Conservation (phyloP, 2,113 vertebrate genomes). For the Hyla sarda region DNA sequence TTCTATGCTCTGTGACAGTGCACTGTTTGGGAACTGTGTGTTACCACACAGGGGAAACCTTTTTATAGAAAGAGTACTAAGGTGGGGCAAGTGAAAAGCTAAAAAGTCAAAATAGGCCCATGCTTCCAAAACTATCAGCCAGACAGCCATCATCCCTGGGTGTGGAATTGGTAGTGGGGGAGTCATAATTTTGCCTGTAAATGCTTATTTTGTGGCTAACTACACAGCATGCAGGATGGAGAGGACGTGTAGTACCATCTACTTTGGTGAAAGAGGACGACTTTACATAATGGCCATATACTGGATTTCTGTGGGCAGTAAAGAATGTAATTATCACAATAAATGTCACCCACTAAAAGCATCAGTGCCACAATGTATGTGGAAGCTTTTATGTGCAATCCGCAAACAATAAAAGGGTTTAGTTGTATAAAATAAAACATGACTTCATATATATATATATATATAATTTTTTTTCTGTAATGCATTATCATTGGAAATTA, state of each 20-base stretch:
- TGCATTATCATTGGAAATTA: neutral
- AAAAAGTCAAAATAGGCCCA: neutral
- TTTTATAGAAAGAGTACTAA: neutral
- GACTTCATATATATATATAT: no score
- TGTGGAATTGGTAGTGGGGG: neutral
- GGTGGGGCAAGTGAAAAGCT: neutral
- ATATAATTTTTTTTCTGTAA: no score
- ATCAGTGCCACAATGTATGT: neutral
- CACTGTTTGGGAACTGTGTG: no score
- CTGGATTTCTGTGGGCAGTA: slow-evolving; percentile 8
- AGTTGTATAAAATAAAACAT: neutral
- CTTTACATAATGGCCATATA: neutral
- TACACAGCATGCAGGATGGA: neutral
- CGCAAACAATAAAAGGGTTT: neutral
- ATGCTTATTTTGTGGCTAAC: slow-evolving; percentile 14
- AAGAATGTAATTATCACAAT: neutral
- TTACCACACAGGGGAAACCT: neutral
- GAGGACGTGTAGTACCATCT: neutral
- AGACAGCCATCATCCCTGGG: neutral
- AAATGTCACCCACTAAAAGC: neutral
- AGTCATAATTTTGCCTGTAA: neutral
- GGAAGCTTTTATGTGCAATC: neutral
- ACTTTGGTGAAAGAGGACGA: neutral
- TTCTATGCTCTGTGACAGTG: no score
- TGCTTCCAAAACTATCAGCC: neutral